Base-by-base conservation (phyloP, 2,888 invertebrate species). In the Sabatieria punctata region DNA sequence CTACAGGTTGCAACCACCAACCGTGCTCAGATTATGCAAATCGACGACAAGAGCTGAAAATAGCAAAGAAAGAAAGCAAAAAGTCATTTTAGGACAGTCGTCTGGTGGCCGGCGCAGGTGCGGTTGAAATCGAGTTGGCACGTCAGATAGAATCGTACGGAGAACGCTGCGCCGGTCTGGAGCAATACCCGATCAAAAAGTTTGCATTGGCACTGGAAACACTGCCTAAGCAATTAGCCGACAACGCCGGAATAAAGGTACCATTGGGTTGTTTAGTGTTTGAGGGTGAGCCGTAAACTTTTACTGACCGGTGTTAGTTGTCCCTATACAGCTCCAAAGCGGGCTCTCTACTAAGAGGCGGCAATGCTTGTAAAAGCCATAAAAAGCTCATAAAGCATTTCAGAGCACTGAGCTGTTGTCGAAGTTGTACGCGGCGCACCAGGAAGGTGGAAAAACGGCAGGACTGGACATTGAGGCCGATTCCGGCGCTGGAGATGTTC, bases 161-260 rank as follows among this genome's bases (percentile, higher is more conserved):
- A 0, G 85, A 68, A 61, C 85, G 85, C 4, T 73, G 86, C 47
- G 85, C 91, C 1, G 95, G 95, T 1, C 71, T 97, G 49, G 89
- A 93, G 62, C 95, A 97, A 64, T 99, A 97, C 69, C 85, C 95
- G 13, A 84, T 93, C 15, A 77, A 88, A 55, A 89, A 88, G 68
- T 97, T 91, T 67, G 72, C 73, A 18, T 68, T 70, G 52, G 85
- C 93, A 2, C 71, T 97, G 15, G 91, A 95, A 70, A 75, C 76
- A 42, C 79, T 97, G 58, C 86, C 93, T 0, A 84, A 85, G 66
- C 80, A 85, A 1, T 71, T 99, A 47, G 85, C 93, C 1, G 91
- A 95, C 55, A 97, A 95, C 67, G 80, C 85, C 40, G 97, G 97
- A 23, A 76, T 82, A 27, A 83, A 83, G 68, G 71, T 71, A 51